phyloP scores from a whole-genome alignment of 2,797 vertebrate genomes.

The Sebastes oblongus region DNA sequence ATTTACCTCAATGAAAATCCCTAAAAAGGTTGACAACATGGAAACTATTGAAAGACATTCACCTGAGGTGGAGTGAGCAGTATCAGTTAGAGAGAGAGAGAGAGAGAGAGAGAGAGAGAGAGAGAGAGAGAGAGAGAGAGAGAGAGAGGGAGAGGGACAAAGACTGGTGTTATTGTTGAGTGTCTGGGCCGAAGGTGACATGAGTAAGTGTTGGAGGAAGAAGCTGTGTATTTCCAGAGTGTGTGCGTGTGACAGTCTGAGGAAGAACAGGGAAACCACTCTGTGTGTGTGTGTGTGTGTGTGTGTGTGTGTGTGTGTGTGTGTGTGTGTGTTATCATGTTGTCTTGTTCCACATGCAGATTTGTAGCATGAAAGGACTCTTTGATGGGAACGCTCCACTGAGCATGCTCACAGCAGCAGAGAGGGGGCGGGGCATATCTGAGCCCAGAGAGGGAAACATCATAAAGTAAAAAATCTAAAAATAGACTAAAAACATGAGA shows the following conservation, averaged over 20 bases:
- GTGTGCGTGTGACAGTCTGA: background rate
- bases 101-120: background rate
- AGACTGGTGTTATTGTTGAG: background rate
- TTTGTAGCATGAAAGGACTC: conserved; percentile 69
- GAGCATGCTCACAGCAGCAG: conserved; percentile 45
- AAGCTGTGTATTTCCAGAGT: background rate
- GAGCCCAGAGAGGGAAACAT: background rate
- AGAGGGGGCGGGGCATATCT: conserved; percentile 18
- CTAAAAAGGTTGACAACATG: background rate
- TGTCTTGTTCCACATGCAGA: background rate
- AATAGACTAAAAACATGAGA: background rate
- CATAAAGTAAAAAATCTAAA: background rate
- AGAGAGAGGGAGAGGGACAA: background rate
- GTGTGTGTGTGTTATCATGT: background rate
- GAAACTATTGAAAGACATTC: background rate
- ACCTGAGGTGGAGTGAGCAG: background rate
- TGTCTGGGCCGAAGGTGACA: background rate
- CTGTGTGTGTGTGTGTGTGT: background rate
- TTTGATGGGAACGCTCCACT: conserved; percentile 51
- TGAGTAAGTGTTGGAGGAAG: background rate
- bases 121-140: background rate
- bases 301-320: conserved; percentile 9
- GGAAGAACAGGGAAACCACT: conserved; percentile 1
- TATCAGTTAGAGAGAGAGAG: background rate
- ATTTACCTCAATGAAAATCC: background rate